Percentiles rank a stretch among this genome's conserved stretches.
Conservation (phyloP, 2,888 invertebrate genomes). For the Synanthedon andrenaeformis region DNA sequence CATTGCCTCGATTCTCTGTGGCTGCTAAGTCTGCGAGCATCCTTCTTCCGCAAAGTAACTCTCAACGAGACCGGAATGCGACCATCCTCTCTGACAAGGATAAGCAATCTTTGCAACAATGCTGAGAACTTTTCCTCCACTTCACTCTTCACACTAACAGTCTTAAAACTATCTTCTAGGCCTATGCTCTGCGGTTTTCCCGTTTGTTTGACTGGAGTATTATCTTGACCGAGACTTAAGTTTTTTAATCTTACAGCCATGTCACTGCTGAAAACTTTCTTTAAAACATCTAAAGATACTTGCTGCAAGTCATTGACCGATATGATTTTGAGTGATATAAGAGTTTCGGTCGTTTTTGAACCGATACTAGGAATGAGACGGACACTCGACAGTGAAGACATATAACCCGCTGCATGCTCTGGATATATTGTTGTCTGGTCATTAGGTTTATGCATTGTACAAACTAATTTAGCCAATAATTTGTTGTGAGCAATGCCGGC, state of each 20-base stretch:
- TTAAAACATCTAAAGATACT: slow-evolving; percentile 66
- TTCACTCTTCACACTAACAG: slow-evolving; percentile 78
- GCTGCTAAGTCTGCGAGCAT: slow-evolving; percentile 74
- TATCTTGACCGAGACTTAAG: slow-evolving; percentile 81
- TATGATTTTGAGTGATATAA: slow-evolving; percentile 74
- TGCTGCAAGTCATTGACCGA: slow-evolving; percentile 77
- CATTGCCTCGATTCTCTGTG: slow-evolving; percentile 83
- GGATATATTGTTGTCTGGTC: slow-evolving; percentile 85
- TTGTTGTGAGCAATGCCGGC: slow-evolving; percentile 89
- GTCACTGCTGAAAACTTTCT: slow-evolving; percentile 75
- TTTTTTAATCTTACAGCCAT: slow-evolving; percentile 77
- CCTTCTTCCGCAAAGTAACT: slow-evolving; percentile 80
- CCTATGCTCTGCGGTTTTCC: slow-evolving; percentile 85
- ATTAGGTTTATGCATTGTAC: slow-evolving; percentile 81
- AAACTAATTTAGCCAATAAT: slow-evolving; percentile 82
- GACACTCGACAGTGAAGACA: slow-evolving; percentile 73
- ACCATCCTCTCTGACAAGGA: slow-evolving; percentile 81
- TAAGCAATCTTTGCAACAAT: slow-evolving; percentile 76
- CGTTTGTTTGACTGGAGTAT: slow-evolving; percentile 76
- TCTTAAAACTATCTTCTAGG: slow-evolving; percentile 82
- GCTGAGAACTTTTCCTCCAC: slow-evolving; percentile 79
- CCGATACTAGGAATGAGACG: slow-evolving; percentile 83
- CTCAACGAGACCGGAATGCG: slow-evolving; percentile 81
- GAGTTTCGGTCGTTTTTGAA: slow-evolving; percentile 73
- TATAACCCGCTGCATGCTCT: slow-evolving; percentile 73